Conservation (phyloP, 2,797 vertebrate species). For the Galago senegalensis region DNA sequence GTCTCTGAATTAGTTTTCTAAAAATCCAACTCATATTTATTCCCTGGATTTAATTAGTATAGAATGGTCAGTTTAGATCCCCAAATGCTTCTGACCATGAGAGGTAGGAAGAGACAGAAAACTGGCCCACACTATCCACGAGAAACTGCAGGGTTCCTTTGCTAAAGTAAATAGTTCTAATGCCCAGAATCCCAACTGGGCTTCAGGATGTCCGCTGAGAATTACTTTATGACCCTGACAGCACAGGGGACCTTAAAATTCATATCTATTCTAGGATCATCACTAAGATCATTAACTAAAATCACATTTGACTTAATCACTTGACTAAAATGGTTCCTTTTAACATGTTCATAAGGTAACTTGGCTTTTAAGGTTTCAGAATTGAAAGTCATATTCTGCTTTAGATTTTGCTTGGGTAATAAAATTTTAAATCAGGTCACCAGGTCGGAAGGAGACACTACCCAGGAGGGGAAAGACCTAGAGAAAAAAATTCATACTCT, state of each 20-base stretch:
- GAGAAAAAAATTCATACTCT: not conserved
- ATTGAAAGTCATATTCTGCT: not conserved
- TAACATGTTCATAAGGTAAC: not conserved
- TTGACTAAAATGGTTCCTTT: conserved; percentile 32
- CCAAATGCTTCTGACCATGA: not conserved
- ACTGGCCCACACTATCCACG: too few relatives aligned
- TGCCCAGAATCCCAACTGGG: not conserved
- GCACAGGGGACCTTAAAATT: not conserved
- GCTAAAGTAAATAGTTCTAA: not conserved
- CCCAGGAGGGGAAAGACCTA: not conserved
- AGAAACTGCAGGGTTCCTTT: not conserved
- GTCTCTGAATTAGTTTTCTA: not conserved
- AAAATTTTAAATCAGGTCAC: not conserved
- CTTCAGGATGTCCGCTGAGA: not conserved
- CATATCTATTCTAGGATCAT: not conserved
- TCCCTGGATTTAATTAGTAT: conserved; percentile 12
- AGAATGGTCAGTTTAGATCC: not conserved
- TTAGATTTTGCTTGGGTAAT: conserved; percentile 29
- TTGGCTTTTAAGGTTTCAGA: conserved; percentile 2
- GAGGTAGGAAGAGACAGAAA: not conserved
- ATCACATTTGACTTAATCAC: not conserved
- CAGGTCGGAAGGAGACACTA: not conserved
- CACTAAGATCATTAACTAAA: conserved; percentile 48
- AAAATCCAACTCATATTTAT: not conserved
- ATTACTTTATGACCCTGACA: not conserved